These are phyloP conservation scores for Hylaeus anthracinus DNA, from an alignment of 1,140 invertebrate genomes.

Conservation along the genomic window DNA sequence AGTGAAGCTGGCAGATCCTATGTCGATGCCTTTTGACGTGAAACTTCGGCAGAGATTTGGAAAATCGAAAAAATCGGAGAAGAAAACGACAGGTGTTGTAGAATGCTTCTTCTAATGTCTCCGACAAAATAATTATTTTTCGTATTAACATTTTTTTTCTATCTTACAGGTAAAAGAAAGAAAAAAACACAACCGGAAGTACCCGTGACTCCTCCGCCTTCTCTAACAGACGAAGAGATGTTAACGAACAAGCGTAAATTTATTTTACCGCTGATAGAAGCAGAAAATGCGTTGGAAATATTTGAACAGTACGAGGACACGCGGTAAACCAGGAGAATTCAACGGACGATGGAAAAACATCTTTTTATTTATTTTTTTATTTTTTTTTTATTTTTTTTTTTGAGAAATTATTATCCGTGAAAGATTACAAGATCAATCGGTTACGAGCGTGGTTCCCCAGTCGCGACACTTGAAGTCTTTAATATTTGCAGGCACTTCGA, in stretches of 20 bases:
- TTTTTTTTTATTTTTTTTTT: constrained; percentile 22
- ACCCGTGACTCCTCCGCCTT: constrained; percentile 6
- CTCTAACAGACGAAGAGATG: constrained; percentile 47
- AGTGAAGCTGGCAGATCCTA: constrained; percentile 11
- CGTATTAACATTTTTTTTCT: neutral
- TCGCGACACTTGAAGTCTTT: constrained; percentile 73
- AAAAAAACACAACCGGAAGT: neutral
- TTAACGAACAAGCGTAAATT: constrained; percentile 44
- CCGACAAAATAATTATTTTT: neutral
- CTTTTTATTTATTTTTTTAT: constrained; percentile 27
- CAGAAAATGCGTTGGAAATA: constrained; percentile 41
- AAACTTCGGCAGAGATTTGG: constrained; percentile 4
- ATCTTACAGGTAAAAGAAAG: constrained; percentile 23
- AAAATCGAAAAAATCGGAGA: neutral
- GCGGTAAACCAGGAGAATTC: neutral
- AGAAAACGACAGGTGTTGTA: neutral
- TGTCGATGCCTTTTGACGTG: neutral
- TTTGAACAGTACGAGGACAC: neutral
- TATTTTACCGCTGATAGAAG: constrained; percentile 64
- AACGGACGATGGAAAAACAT: neutral
- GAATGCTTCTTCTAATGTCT: neutral
- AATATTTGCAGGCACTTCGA: constrained; percentile 59
- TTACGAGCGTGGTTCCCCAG: constrained; percentile 69
- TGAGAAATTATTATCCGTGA: neutral
- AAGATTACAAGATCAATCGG: constrained; percentile 28